Percentiles rank a stretch among this genome's conserved stretches.
phyloP scores from a whole-genome alignment of 2,888 invertebrate species.

The Lacanobia wlatinum region DNA sequence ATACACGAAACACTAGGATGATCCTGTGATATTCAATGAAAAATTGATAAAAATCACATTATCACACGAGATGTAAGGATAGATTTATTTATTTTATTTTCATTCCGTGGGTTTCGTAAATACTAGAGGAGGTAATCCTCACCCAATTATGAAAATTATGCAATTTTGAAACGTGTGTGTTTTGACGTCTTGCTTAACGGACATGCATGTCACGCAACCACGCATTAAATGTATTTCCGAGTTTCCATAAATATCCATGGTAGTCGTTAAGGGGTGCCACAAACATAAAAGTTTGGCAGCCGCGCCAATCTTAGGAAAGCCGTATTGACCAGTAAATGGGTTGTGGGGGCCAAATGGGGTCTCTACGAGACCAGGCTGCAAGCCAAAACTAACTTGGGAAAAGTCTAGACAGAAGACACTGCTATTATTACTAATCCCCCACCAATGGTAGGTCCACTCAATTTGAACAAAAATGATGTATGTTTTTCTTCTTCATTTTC shows the following conservation, averaged over 20 bases:
- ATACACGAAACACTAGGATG: conserved; percentile 19
- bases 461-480: background rate
- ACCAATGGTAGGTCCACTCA: background rate
- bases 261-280: background rate
- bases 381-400: background rate
- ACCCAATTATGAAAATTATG: background rate
- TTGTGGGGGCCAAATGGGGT: background rate
- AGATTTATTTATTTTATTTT: conserved; percentile 4
- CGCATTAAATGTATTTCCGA: background rate
- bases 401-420: background rate
- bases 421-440: no score
- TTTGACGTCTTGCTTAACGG: background rate
- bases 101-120: background rate
- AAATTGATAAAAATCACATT: conserved; percentile 18
- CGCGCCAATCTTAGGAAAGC: conserved; percentile 3
- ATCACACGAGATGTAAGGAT: background rate
- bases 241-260: conserved; percentile 1
- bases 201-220: background rate
- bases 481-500: background rate
- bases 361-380: background rate
- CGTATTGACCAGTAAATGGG: conserved; percentile 1
- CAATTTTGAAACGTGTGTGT: background rate
- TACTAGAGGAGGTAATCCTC: no score
- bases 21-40: conserved; percentile 6
- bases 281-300: conserved; percentile 12